Base-by-base conservation (phyloP, 1,140 invertebrate genomes). In the Pseudomyrmex flavicornis region DNA sequence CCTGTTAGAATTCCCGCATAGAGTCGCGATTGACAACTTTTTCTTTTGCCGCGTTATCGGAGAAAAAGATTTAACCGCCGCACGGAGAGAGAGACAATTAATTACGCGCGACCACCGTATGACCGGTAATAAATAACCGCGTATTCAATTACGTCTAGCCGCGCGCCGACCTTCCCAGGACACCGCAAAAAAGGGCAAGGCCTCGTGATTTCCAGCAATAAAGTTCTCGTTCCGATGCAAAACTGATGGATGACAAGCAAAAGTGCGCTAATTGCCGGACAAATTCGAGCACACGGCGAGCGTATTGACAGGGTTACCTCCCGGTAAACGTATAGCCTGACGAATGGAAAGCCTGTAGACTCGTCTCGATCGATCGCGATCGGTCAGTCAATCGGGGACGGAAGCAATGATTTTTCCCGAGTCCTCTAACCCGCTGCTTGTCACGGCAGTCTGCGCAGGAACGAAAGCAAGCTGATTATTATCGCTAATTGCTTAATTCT, bases 401-500 rank as follows among this genome's bases (percentile, higher is more conserved):
- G 69, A 87, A 72, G 58, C 82, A 82, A 84, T 74, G 86, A 87
- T 84, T 85, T 84, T 61, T 54, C 72, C 84, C 76, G 50, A 63
- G 70, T 54, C 65, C 83, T 66, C 65, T 56, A 69, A 50, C 79
- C 12, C 52, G 85, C 74, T 58, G 22, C 72, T 68, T 74, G 83
- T 82, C 85, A 86, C 74, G 86, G 56, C 65, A 54, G 44, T 44
- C 61, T 52, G 22, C 63, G 59, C 84, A 80, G 70, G 74, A 85
- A 85, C 83, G 87, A 83, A 85, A 86, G 84, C 80, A 84, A 83
- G 58, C 54, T 61, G 84, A 88, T 89, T 89, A 89, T 89, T 89
- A 88, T 63, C 68, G 63, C 35, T 89, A 88, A 89, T 89, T 89
- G 69, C 80, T 72, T 61, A 75, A 83, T 76, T 82, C 63, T 75